A percentile compares a stretch with the other conserved stretches of the same genome.
Evolutionary conservation across 2,888 invertebrate species (phyloP).

Genomic region (Marronus borbonicus): DNA sequence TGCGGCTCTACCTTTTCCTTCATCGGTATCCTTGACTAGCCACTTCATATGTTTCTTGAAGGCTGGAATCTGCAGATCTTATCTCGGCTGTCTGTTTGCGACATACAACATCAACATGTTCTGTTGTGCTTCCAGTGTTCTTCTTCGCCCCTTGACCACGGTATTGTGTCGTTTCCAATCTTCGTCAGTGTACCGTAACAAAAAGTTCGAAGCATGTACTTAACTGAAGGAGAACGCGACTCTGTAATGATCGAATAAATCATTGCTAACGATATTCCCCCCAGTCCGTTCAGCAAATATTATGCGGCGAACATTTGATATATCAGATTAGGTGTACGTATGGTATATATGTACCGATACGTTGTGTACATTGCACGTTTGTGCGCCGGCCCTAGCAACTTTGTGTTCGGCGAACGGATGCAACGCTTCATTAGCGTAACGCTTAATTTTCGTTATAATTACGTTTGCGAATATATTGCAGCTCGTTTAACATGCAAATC

Average conservation of each 20-base stretch:
- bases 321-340: constrained; percentile 42
- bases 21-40: too few species aligned
- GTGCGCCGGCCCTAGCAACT: constrained; percentile 11
- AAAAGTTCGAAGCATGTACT: too few species aligned
- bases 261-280: constrained; percentile 2
- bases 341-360: not conserved
- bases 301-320: constrained; percentile 32
- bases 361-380: constrained; percentile 27
- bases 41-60: too few species aligned
- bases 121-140: too few species aligned
- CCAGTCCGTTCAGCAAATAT: constrained; percentile 25
- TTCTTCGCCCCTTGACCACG: too few species aligned
- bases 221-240: not conserved
- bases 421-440: constrained; percentile 45
- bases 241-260: constrained; percentile 7
- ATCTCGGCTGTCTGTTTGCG: too few species aligned
- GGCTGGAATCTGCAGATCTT: too few species aligned
- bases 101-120: too few species aligned
- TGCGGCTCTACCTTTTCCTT: too few species aligned
- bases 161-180: too few species aligned
- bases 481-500: constrained; percentile 47
- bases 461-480: constrained; percentile 46
- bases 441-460: constrained; percentile 48
- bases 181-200: too few species aligned
- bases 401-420: constrained; percentile 28